Conservation (phyloP, 1,140 invertebrate species). For the Araneus ventricosus region DNA sequence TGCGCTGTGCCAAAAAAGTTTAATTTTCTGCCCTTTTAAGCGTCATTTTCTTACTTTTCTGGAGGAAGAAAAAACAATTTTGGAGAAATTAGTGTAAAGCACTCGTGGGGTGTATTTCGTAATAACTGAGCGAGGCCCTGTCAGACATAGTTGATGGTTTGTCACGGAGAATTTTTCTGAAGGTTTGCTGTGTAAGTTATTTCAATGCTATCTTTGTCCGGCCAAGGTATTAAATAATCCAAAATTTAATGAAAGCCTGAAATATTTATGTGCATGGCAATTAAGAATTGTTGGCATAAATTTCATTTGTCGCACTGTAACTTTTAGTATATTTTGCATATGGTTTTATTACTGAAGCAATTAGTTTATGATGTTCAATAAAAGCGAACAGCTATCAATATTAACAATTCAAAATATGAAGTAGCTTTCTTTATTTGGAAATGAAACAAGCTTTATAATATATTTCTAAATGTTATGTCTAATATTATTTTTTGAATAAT, state of each 20-base stretch:
- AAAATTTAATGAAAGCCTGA: neutral
- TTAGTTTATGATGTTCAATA: too few species aligned
- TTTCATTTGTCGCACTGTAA: too few species aligned
- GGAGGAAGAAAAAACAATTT: slow-evolving; percentile 14
- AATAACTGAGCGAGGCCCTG: slow-evolving; percentile 35
- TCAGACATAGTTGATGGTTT: slow-evolving; percentile 57
- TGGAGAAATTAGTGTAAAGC: slow-evolving; percentile 62
- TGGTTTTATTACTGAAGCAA: too few species aligned
- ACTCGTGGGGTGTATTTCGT: slow-evolving; percentile 33
- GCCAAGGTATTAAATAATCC: neutral
- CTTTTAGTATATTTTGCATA: too few species aligned
- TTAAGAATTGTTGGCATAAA: neutral
- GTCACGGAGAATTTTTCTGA: slow-evolving; percentile 4
- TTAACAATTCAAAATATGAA: too few species aligned
- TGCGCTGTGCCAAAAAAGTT: slow-evolving; percentile 71
- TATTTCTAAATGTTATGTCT: too few species aligned
- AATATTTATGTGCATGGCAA: neutral
- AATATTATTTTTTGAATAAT: too few species aligned
- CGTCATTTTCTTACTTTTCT: slow-evolving; percentile 47
- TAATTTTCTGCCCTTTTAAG: slow-evolving; percentile 69
- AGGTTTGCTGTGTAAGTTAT: neutral
- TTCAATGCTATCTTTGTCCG: neutral
- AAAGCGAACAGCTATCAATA: too few species aligned
- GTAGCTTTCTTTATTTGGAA: too few species aligned
- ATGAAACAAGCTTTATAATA: too few species aligned